These are phyloP conservation scores for Microcebus tavaratra DNA, from an alignment of 2,113 vertebrate species.

Conservation along the genomic window DNA sequence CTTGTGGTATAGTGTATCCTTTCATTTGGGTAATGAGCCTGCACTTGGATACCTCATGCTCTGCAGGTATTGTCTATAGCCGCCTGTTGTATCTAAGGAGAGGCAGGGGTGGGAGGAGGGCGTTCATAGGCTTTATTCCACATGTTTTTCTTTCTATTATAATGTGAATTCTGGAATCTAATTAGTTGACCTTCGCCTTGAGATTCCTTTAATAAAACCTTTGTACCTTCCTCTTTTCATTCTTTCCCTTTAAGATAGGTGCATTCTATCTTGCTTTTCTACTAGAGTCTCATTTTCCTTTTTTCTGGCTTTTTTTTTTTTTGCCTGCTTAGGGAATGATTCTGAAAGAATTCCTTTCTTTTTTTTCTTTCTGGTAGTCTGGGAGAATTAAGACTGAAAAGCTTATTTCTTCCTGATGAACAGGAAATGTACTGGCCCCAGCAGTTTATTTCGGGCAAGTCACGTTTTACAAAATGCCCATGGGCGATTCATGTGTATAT, in stretches of 20 bases:
- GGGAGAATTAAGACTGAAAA: slow-evolving; percentile 6
- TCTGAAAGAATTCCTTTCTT: neutral
- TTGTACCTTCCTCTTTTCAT: neutral
- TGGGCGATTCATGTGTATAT: neutral
- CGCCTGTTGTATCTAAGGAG: neutral
- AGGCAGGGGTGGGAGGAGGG: neutral
- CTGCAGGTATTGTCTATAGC: neutral
- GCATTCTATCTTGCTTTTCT: neutral
- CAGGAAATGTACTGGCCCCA: neutral
- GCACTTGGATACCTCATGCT: neutral
- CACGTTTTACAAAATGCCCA: neutral
- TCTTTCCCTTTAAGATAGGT: neutral
- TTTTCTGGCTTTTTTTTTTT: neutral
- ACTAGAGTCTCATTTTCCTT: neutral
- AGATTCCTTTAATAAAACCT: neutral
- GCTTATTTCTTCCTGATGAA: slow-evolving; percentile 23
- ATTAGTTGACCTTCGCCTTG: neutral
- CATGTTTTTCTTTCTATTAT: neutral
- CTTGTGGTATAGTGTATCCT: neutral
- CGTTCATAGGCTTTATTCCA: neutral
- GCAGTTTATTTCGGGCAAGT: neutral
- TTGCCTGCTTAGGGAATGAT: neutral
- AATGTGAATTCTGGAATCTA: neutral
- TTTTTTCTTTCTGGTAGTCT: neutral
- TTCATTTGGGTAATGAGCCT: neutral